A percentile compares a stretch with the other conserved stretches of the same genome.
These are phyloP conservation scores for Holacanthus passer DNA, from an alignment of 2,113 vertebrate genomes.

Conservation along the genomic window DNA sequence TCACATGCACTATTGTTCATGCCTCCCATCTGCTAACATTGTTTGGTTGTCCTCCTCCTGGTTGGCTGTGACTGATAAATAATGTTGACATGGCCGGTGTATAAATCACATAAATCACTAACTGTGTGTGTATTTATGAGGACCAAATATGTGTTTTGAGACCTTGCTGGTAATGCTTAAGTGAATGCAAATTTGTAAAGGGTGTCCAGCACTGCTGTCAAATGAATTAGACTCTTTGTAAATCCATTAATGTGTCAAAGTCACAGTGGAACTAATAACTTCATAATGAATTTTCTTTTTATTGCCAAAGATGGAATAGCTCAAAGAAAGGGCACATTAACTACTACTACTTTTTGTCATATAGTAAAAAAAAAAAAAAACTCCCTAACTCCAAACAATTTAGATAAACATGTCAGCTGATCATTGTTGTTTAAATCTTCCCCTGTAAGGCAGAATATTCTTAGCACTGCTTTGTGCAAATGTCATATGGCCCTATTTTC, in stretches of 20 bases:
- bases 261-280: not conserved
- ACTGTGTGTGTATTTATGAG: not conserved
- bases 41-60: not conserved
- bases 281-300: not conserved
- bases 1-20: not conserved
- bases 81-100: not conserved
- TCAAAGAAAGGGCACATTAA: too few relatives aligned
- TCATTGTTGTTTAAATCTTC: not conserved
- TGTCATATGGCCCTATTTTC: not conserved
- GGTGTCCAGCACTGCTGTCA: not conserved
- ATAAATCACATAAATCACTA: not conserved
- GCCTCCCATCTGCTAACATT: not conserved
- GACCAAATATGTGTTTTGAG: not conserved
- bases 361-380: too few relatives aligned
- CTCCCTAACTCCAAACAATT: too few relatives aligned
- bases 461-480: not conserved
- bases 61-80: not conserved
- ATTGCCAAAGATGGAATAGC: not conserved
- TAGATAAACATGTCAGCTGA: not conserved
- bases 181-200: not conserved
- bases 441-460: not conserved
- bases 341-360: not conserved
- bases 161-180: not conserved
- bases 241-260: not conserved
- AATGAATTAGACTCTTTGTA: not conserved